Conservation (phyloP, 2,113 vertebrate species). For the Dromas ardeola region DNA sequence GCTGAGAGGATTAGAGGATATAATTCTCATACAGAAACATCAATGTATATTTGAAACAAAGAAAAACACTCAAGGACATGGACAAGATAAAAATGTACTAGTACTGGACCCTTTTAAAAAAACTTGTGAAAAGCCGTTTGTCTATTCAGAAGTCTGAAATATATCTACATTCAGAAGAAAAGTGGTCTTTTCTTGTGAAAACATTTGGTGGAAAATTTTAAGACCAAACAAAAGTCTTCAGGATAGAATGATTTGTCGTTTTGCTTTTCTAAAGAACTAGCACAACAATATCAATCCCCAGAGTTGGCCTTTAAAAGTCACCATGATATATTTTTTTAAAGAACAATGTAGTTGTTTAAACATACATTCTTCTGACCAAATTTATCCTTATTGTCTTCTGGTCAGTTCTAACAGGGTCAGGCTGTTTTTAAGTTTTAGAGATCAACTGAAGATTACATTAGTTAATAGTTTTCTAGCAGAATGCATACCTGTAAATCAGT, state of each 20-base stretch:
- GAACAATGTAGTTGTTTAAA: neutral
- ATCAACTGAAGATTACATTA: neutral
- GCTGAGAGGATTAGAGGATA: neutral
- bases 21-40: neutral
- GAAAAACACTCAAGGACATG: neutral
- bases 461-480: neutral
- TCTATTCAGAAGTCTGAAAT: neutral
- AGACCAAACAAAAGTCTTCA: neutral
- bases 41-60: neutral
- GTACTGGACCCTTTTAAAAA: neutral
- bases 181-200: neutral
- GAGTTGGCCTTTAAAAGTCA: neutral
- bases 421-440: neutral
- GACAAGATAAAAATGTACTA: neutral
- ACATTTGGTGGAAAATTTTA: neutral
- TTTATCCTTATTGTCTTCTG: neutral
- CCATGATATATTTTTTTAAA: neutral
- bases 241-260: neutral
- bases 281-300: neutral
- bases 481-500: neutral
- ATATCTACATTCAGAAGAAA: neutral
- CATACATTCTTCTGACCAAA: neutral
- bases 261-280: neutral
- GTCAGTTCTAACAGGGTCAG: neutral
- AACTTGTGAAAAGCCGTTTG: neutral